A percentile compares a stretch with the other conserved stretches of the same genome.
Evolutionary conservation across 2,113 vertebrate genomes (phyloP).

Genomic region (Genyomyrus donnyi): DNA sequence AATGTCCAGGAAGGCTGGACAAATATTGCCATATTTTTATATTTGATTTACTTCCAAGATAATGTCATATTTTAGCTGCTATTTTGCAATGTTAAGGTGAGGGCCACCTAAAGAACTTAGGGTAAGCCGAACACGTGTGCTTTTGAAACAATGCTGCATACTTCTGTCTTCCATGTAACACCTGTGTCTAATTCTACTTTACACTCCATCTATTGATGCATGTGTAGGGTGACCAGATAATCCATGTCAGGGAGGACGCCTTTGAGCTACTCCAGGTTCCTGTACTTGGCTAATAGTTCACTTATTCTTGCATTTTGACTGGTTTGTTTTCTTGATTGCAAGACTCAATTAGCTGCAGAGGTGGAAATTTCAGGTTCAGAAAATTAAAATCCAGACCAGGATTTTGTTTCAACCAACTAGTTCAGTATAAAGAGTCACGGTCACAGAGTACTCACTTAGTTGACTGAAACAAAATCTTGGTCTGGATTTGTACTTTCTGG

Average conservation of each 20-base stretch:
- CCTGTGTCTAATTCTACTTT: neutral
- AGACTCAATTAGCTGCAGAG: neutral
- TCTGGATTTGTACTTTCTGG: neutral
- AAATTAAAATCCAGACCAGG: neutral
- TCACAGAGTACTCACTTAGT: neutral
- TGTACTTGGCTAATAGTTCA: neutral
- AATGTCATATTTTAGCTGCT: neutral
- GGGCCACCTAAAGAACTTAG: neutral
- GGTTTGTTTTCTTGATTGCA: neutral
- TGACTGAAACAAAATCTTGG: neutral
- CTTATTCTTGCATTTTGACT: neutral
- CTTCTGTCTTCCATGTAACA: neutral
- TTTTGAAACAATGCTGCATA: neutral
- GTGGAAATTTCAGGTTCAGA: neutral
- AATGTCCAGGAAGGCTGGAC: neutral
- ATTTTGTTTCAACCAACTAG: neutral
- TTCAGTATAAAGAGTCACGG: neutral
- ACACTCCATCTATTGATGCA: neutral
- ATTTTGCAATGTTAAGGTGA: neutral
- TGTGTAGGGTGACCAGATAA: neutral
- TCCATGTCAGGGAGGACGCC: neutral
- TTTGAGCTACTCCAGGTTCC: neutral
- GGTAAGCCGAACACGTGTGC: neutral
- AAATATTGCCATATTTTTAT: neutral
- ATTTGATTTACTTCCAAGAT: neutral